These are phyloP conservation scores for Leptinotarsa haldemani DNA, from an alignment of 2,888 invertebrate genomes.

Conservation along the genomic window DNA sequence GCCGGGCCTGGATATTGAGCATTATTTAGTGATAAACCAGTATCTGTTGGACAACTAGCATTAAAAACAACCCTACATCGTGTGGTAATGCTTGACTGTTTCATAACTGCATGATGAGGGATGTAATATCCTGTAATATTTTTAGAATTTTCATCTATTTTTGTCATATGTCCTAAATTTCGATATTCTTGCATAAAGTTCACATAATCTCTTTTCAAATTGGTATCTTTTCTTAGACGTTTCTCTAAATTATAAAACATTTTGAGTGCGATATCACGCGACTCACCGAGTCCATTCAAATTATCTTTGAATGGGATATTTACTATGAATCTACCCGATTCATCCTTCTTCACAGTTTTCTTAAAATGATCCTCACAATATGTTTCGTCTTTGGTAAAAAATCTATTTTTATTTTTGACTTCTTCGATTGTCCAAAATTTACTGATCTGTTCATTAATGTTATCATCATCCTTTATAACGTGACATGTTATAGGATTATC, in stretches of 20 bases:
- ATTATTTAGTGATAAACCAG: conserved; percentile 39
- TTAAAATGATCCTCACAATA: neutral
- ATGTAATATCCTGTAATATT: neutral
- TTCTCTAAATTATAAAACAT: neutral
- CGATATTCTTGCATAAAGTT: conserved; percentile 1
- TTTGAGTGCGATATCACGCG: neutral
- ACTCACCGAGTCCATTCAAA: neutral
- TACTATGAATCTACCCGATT: conserved; percentile 2
- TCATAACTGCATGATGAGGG: conserved; percentile 10
- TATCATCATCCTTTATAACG: conserved; percentile 5
- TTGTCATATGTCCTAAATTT: conserved; percentile 10
- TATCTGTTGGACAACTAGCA: conserved; percentile 26
- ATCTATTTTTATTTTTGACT: neutral
- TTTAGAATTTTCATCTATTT: neutral
- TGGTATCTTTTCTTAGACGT: neutral
- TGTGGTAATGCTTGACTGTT: conserved; percentile 20
- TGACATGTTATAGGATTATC: neutral
- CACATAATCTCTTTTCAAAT: conserved; percentile 5
- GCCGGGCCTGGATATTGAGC: conserved; percentile 30
- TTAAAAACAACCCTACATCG: conserved; percentile 38
- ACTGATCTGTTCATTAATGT: conserved; percentile 4
- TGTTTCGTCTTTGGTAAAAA: neutral
- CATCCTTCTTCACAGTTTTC: neutral
- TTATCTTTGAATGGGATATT: conserved; percentile 12
- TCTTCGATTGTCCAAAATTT: conserved; percentile 18